Percentiles rank a stretch among this genome's conserved stretches.
phyloP scores from a whole-genome alignment of 2,113 vertebrate genomes.

The Nasalis larvatus region DNA sequence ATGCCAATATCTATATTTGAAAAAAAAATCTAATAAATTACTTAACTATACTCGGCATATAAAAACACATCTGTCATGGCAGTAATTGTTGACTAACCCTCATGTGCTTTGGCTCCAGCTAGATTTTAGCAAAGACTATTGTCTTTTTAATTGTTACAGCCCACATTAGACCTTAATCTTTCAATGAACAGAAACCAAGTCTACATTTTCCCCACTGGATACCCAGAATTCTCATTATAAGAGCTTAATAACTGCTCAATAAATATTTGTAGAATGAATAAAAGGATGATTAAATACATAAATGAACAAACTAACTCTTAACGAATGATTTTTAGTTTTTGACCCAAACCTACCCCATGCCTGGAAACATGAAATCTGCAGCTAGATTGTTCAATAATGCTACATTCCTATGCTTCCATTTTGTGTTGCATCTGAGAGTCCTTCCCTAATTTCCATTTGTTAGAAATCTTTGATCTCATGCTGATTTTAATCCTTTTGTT shows the following conservation, averaged over 20 bases:
- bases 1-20: neutral
- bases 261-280: constrained; percentile 1
- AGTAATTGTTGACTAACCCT: neutral
- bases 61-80: neutral
- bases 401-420: neutral
- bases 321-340: neutral
- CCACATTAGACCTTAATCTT: neutral
- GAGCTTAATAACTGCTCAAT: neutral
- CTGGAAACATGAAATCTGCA: neutral
- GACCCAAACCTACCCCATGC: neutral
- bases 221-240: neutral
- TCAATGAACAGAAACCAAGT: neutral
- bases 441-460: neutral
- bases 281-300: neutral
- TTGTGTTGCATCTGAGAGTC: neutral
- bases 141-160: neutral
- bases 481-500: neutral
- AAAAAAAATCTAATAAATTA: neutral
- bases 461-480: neutral
- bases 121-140: neutral
- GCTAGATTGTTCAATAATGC: neutral
- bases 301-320: neutral
- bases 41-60: neutral
- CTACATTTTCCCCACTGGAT: neutral
- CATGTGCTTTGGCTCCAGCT: neutral